Evolutionary conservation across 1,140 invertebrate genomes (phyloP).

Genomic region (Drosophila sp.): DNA sequence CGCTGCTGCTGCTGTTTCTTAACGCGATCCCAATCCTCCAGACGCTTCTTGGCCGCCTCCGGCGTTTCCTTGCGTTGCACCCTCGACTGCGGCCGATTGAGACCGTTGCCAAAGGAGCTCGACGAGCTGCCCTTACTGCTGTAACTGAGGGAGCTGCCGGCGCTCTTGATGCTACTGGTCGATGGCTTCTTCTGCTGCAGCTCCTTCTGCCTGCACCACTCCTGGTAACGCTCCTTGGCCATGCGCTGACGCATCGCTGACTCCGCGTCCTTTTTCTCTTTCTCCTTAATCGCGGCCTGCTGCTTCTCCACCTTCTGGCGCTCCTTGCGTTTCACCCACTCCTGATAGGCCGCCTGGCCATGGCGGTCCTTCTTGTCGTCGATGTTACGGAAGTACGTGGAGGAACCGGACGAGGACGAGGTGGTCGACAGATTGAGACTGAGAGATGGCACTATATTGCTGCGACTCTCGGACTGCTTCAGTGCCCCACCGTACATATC

Average conservation of each 20-base stretch:
- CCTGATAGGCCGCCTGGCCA: conserved; percentile 34
- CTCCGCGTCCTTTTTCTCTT: conserved; percentile 46
- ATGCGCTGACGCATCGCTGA: conserved; percentile 46
- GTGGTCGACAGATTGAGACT: conserved; percentile 38
- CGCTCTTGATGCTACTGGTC: background rate
- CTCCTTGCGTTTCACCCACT: conserved; percentile 61
- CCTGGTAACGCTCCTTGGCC: conserved; percentile 49
- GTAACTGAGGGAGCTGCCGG: conserved; percentile 13
- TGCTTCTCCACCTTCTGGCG: conserved; percentile 50
- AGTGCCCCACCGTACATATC: conserved; percentile 57
- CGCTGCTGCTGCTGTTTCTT: conserved; percentile 49
- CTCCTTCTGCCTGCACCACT: conserved; percentile 54
- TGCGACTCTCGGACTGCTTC: conserved; percentile 41
- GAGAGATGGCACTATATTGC: conserved; percentile 52
- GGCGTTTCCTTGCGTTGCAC: conserved; percentile 22
- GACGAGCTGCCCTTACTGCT: conserved; percentile 4
- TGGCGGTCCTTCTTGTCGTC: conserved; percentile 44
- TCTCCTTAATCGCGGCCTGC: conserved; percentile 43
- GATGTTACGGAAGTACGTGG: conserved; percentile 57
- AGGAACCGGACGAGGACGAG: conserved; percentile 32
- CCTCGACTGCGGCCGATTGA: background rate
- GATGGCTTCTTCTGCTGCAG: conserved; percentile 12
- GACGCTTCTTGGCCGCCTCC: conserved; percentile 33
- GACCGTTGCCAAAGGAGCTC: background rate
- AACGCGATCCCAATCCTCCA: conserved; percentile 53